Base-by-base conservation (phyloP, 2,888 invertebrate species). In the Leptothorax acervorum region DNA sequence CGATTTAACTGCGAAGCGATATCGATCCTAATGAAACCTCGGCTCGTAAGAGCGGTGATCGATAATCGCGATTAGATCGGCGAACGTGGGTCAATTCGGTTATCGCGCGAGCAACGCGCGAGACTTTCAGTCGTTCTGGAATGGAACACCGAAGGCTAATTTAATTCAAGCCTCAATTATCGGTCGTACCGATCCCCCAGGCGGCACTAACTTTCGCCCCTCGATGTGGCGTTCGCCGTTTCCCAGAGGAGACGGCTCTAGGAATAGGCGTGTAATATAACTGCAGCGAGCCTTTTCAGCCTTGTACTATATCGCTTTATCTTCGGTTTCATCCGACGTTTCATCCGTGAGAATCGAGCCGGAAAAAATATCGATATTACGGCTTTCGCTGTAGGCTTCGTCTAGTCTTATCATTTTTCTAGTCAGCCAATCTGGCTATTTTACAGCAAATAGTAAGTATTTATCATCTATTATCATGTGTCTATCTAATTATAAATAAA, bases 81-180 rank as follows among this genome's bases (percentile, higher is more conserved):
- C 55, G 60, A 76, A 42, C 66, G 53, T 75, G 74, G 60, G 68
- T 57, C 63, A 83, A 83, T 82, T 65, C 74, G 79, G 87, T 88
- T 87, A 85, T 83, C 84, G 82, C 82, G 79, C 62, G 78, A 78
- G 78, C 55, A 78, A 55, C 73, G 63, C 84, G 51, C 15, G 84
- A 53, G 76, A 84, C 42, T 73, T 42, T 53, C 60, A 55, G 71
- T 76, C 68, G 62, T 76, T 79, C 79, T 82, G 86, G 83, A 87
- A 88, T 88, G 86, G 89, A 92, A 60, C 42, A 91, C 85, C 91
- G 85, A 85, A 31, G 84, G 88, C 89, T 92, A 91, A 92, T 92
- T 92, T 91, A 92, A 92, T 92, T 92, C 89, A 82, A 85, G 85
- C 86, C 90, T 90, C 91, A 91, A 92, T 92, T 92, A 92, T 92